phyloP scores from a whole-genome alignment of 64 coral and sea anemone species.

The Actinia equina region DNA sequence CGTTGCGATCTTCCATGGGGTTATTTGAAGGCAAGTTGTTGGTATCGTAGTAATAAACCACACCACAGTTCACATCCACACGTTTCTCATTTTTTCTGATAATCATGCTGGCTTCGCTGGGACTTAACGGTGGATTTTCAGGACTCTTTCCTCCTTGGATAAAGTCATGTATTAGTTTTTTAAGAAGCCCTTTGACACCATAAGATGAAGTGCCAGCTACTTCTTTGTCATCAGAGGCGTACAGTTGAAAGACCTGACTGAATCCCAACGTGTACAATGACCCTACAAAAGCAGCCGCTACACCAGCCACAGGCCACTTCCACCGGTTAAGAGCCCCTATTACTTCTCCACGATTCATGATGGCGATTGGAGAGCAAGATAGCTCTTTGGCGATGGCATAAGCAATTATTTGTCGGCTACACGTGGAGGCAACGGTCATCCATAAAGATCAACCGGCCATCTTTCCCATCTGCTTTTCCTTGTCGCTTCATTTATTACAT shows the following conservation, averaged over 20 bases:
- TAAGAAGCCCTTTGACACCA: constrained; percentile 76
- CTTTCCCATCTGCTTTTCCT: neutral
- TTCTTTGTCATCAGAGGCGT: constrained; percentile 57
- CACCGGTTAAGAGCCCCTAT: constrained; percentile 74
- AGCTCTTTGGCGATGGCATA: constrained; percentile 6
- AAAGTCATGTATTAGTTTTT: constrained; percentile 86
- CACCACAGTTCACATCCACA: constrained; percentile 65
- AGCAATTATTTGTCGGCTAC: neutral
- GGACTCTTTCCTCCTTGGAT: constrained; percentile 57
- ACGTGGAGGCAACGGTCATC: neutral
- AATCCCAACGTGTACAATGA: constrained; percentile 83
- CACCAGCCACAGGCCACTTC: constrained; percentile 92
- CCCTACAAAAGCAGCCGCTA: constrained; percentile 78
- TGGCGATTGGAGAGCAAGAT: neutral
- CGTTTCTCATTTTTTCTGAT: constrained; percentile 80
- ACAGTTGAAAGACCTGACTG: constrained; percentile 46
- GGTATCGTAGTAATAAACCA: constrained; percentile 82
- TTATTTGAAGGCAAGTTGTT: constrained; percentile 89
- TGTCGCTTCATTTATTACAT: neutral
- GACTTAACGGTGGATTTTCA: constrained; percentile 78
- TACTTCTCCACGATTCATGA: constrained; percentile 81
- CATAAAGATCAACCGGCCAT: constrained; percentile 6
- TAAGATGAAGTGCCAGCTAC: constrained; percentile 20
- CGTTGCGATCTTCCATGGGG: constrained; percentile 84
- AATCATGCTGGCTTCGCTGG: constrained; percentile 75